phyloP scores from a whole-genome alignment of 92 coral and sea anemone species.

The Porites cylindrica region DNA sequence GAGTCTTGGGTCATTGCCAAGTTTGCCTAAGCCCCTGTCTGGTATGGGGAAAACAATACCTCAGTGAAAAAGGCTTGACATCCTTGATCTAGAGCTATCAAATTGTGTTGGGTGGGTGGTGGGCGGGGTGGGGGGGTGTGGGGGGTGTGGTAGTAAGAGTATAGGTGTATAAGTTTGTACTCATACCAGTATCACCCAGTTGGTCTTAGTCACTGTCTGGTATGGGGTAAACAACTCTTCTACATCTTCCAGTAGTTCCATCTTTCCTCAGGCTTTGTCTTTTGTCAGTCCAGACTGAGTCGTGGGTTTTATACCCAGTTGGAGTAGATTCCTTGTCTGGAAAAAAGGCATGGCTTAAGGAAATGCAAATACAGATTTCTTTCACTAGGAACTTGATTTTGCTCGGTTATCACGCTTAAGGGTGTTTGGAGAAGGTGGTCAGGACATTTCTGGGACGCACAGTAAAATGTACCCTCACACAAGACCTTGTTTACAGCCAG shows the following conservation, averaged over 20 bases:
- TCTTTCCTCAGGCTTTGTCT: not conserved
- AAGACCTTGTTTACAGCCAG: no score
- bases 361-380: no score
- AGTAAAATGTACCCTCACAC: no score
- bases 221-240: not conserved
- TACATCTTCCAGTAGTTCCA: not conserved
- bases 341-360: not conserved
- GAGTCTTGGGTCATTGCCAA: not conserved
- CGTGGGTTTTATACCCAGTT: not conserved
- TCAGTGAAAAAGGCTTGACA: no score
- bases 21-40: not conserved
- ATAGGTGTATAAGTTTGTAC: no score
- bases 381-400: not conserved
- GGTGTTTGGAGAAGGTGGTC: not conserved
- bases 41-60: not conserved
- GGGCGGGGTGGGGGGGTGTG: no score
- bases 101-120: no score
- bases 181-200: no score
- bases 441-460: not conserved
- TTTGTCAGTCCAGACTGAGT: not conserved
- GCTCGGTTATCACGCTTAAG: not conserved
- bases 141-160: no score
- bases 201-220: no score
- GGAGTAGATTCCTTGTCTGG: conserved; percentile 2
- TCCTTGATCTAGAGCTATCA: no score